Evolutionary conservation across 2,113 vertebrate genomes (phyloP).

Genomic region (Fukomys damarensis): DNA sequence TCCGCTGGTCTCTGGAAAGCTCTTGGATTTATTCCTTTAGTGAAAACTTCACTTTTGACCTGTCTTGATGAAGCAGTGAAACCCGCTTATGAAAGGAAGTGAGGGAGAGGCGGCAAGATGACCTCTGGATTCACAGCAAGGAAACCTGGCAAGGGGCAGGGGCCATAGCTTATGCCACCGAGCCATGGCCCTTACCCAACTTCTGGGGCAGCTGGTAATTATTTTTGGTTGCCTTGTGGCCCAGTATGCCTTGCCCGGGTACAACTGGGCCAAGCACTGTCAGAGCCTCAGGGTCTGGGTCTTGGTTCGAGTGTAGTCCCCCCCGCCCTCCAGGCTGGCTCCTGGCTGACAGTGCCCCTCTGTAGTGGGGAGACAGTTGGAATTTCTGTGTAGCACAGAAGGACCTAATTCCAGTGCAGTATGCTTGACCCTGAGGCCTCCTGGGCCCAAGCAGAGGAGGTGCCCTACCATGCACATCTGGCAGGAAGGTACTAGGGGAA

Average conservation of each 20-base stretch:
- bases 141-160: not conserved
- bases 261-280: not conserved
- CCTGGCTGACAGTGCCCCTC: not conserved
- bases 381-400: not conserved
- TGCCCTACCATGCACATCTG: not conserved
- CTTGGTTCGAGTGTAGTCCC: not conserved
- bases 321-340: not conserved
- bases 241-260: not conserved
- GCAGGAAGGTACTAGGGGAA: not conserved
- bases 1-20: slow-evolving; percentile 31
- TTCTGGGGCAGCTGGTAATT: not conserved
- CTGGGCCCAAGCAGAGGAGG: not conserved
- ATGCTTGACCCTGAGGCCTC: not conserved
- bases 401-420: slow-evolving; percentile 29
- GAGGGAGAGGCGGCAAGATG: not conserved
- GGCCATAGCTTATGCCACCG: too few species aligned
- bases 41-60: slow-evolving; percentile 40
- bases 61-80: slow-evolving; percentile 39
- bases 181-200: not conserved
- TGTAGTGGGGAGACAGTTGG: not conserved
- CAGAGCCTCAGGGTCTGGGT: too few species aligned
- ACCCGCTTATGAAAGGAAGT: slow-evolving; percentile 61
- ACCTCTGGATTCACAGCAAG: not conserved
- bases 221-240: not conserved
- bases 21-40: slow-evolving; percentile 5